Percentiles rank a stretch among this genome's conserved stretches.
Conservation (phyloP, 2,797 vertebrate genomes). For the Streptopelia turtur region DNA sequence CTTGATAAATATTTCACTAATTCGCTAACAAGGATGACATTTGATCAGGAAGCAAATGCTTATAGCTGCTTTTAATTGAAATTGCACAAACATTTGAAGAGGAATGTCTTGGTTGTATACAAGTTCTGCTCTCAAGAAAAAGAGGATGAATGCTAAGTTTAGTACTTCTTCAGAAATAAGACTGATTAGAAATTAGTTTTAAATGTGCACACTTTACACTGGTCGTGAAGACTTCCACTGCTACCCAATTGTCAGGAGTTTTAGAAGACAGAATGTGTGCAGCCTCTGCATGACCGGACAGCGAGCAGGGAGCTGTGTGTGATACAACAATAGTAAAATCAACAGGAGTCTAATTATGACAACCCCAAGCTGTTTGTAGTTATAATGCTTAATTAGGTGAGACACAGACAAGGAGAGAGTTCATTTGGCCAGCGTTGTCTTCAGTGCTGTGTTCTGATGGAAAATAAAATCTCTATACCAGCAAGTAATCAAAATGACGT, state of each 20-base stretch:
- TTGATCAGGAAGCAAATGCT: slow-evolving; percentile 50
- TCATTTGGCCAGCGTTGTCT: background rate
- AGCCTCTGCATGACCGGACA: background rate
- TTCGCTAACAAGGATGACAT: slow-evolving; percentile 33
- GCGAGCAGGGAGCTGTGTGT: background rate
- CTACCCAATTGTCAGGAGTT: background rate
- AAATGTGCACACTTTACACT: background rate
- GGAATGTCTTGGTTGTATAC: background rate
- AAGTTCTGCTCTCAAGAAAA: background rate
- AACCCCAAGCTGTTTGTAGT: slow-evolving; percentile 41
- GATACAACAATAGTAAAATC: background rate
- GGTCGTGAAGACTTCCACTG: background rate
- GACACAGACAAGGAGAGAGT: slow-evolving; percentile 31
- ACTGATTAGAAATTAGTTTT: background rate
- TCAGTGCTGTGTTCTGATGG: background rate
- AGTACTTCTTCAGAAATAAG: background rate
- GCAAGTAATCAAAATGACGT: background rate
- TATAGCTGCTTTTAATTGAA: slow-evolving; percentile 27
- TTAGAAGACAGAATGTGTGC: background rate
- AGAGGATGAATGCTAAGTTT: background rate
- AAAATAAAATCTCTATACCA: background rate
- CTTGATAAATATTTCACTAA: slow-evolving; percentile 70
- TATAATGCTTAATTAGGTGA: slow-evolving; percentile 37
- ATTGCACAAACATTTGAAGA: background rate
- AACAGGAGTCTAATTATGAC: slow-evolving; percentile 35